A percentile compares a stretch with the other conserved stretches of the same genome.
Evolutionary conservation across 1,140 invertebrate genomes (phyloP).

Genomic region (Drosophila saltans): DNA sequence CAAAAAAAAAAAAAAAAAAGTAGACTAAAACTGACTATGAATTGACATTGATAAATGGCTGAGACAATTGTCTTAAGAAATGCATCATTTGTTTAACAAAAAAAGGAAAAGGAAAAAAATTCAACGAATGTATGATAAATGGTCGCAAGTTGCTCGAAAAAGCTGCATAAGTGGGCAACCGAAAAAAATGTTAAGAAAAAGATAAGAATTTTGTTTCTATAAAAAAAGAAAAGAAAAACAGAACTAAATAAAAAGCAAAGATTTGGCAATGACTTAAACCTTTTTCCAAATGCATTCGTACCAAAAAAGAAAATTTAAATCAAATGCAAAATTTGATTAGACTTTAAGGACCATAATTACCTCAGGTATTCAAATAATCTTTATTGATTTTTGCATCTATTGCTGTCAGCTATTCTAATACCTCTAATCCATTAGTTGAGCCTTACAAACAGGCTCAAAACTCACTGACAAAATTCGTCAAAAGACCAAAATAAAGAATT

Average conservation of each 20-base stretch:
- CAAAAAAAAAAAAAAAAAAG: not conserved
- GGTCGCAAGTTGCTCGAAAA: constrained; percentile 17
- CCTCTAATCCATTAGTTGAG: not conserved
- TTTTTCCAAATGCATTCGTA: too few relatives aligned
- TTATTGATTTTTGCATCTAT: not conserved
- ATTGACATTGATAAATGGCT: constrained; percentile 10
- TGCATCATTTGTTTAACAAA: constrained; percentile 11
- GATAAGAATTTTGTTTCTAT: not conserved
- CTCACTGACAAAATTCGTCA: not conserved
- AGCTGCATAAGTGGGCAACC: constrained; percentile 25
- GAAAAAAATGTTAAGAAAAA: constrained; percentile 10
- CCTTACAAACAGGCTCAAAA: not conserved
- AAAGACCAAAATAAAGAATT: not conserved
- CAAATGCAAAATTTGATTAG: too few relatives aligned
- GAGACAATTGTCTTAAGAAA: constrained; percentile 1
- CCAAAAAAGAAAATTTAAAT: too few relatives aligned
- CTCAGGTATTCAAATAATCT: too few relatives aligned
- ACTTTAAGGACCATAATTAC: too few relatives aligned
- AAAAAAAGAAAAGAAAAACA: too few relatives aligned
- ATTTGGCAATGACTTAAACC: too few relatives aligned
- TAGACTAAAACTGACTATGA: not conserved
- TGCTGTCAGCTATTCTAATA: not conserved
- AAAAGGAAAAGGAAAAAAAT: not conserved
- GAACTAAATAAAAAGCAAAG: too few relatives aligned
- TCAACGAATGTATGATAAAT: not conserved